These are phyloP conservation scores for Scaptomyza flava DNA, from an alignment of 2,888 invertebrate genomes.

Conservation along the genomic window DNA sequence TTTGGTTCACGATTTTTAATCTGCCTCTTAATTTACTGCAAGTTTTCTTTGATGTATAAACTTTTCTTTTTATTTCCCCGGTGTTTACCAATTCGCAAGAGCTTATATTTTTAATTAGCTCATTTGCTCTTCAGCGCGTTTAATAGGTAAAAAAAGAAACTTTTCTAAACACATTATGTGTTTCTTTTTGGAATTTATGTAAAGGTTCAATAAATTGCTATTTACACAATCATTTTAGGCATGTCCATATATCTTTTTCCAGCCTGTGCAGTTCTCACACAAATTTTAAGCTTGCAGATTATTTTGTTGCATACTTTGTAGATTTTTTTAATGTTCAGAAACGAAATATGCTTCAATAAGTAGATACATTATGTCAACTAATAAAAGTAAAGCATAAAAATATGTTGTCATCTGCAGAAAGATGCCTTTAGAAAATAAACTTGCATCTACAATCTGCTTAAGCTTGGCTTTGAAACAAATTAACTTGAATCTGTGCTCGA, in stretches of 20 bases:
- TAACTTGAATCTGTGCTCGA: slow-evolving; percentile 17
- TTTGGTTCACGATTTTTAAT: slow-evolving; percentile 59
- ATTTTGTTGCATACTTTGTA: background rate
- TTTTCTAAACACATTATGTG: background rate
- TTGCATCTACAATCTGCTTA: background rate
- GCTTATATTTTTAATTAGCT: slow-evolving; percentile 72
- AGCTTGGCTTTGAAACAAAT: slow-evolving; percentile 23
- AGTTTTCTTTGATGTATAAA: slow-evolving; percentile 74
- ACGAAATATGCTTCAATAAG: background rate
- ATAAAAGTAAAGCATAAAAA: background rate
- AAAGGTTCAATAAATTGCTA: too few species aligned
- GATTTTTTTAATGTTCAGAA: background rate
- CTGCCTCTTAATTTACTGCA: slow-evolving; percentile 71
- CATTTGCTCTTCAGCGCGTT: slow-evolving; percentile 42
- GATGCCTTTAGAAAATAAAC: background rate
- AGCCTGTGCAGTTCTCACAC: background rate
- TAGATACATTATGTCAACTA: background rate
- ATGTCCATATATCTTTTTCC: background rate
- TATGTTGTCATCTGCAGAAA: too few species aligned
- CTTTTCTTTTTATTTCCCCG: slow-evolving; percentile 60
- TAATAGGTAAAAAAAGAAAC: slow-evolving; percentile 5
- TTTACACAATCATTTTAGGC: background rate
- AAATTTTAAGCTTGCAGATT: background rate
- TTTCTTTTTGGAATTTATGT: background rate
- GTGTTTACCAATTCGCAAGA: slow-evolving; percentile 56